Base-by-base conservation (phyloP, 2,113 vertebrate species). In the Patagioenas fasciata region DNA sequence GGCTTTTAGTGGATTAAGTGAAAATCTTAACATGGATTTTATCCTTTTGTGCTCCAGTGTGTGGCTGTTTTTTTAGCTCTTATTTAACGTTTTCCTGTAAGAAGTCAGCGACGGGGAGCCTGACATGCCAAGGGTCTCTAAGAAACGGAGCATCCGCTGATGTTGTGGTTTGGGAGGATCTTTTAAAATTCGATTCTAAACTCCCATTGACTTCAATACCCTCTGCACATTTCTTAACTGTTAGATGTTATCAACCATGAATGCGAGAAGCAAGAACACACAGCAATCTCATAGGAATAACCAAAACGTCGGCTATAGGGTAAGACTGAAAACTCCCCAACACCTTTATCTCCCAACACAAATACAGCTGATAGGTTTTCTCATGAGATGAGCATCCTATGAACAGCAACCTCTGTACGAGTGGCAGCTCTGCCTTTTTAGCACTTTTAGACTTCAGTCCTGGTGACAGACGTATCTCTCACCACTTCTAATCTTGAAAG, bases 351-450 rank as follows among this genome's bases (percentile, higher is more conserved):
- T 78, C 64, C 82, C 8, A 51, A 42, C 65, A 28, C 12, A 26
- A 81, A 29, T 7, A 24, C 1, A 15, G 83, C 57, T 36, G 77
- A 81, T 78, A 54, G 0, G 0, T 81, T 80, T 88, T n/a, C 82
- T 75, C 61, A 12, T 0, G 21, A 66, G 69, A 74, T 12, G 48
- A 84, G 57, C 65, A 65, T 32, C 50, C 56, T 77, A 42, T n/a
- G 50, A 88, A 58, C 69, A 78, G 34, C 67, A 80, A 47, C 80
- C 75, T 69, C 20, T 81, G 25, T 54, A 15, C 0, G 0, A 23
- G 73, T 48, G 57, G 31, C 93, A 95, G 44, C 75, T 92, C 82
- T 65, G 72, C 69, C 92, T 92, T 89, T 96, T 92, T 85, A 95
- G 88, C 89, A 83, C 83, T 72, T 91, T 20, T 0, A 85, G 69